A percentile compares a stretch with the other conserved stretches of the same genome.
Conservation (phyloP, 2,113 vertebrate genomes). For the Eira barbara region DNA sequence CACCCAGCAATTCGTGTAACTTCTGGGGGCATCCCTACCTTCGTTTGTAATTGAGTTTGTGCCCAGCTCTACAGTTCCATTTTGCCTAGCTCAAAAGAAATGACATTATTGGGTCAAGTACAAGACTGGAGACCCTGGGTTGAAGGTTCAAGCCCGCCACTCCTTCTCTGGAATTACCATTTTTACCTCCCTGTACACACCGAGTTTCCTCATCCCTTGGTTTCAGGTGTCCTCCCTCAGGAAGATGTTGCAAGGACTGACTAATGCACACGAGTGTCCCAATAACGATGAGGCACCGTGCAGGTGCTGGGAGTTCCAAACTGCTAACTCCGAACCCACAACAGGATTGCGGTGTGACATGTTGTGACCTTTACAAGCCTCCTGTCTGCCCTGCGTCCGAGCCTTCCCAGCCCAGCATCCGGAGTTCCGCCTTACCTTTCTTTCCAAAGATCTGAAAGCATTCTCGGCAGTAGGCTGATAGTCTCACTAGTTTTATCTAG, state of each 20-base stretch:
- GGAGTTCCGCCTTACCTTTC: not conserved
- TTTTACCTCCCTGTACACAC: not conserved
- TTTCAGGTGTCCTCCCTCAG: slow-evolving; percentile 71
- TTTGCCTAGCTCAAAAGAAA: not conserved
- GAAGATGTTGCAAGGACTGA: slow-evolving; percentile 68
- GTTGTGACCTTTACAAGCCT: not conserved
- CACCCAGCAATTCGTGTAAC: not conserved
- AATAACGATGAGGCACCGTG: not conserved
- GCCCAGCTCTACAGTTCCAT: not conserved
- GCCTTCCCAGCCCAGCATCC: not conserved
- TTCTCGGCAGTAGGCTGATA: fast-evolving
- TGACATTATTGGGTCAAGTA: not conserved
- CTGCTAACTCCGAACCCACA: not conserved
- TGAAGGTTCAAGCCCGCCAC: not conserved
- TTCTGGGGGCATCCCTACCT: not conserved
- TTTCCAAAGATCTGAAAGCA: not conserved
- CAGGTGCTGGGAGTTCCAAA: slow-evolving; percentile 42
- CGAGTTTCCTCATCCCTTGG: slow-evolving; percentile 47
- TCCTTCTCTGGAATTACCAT: slow-evolving; percentile 2
- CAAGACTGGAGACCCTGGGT: not conserved
- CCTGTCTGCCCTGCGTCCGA: not conserved
- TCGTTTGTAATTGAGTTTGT: not conserved
- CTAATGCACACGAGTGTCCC: slow-evolving; percentile 23
- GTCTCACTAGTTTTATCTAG: not conserved
- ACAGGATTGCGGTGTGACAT: not conserved